These are phyloP conservation scores for Aplysina aerophoba DNA, from an alignment of 37 sponge, comb jelly and placozoan genomes.

Conservation along the genomic window DNA sequence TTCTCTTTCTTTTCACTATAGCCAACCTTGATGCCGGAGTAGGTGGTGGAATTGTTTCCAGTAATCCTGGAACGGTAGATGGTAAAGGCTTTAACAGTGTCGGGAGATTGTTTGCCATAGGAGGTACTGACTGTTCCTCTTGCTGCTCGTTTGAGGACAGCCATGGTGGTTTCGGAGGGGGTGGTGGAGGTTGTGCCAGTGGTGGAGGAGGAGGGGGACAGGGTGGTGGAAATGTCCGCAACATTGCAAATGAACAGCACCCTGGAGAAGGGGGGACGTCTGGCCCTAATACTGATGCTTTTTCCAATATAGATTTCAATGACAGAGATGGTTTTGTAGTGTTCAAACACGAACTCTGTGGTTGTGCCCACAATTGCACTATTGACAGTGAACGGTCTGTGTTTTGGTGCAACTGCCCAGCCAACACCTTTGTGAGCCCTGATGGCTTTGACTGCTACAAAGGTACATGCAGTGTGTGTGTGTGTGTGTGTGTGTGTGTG, in stretches of 20 bases:
- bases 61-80: not conserved
- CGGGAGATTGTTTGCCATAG: not conserved
- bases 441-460: slow-evolving; percentile 47
- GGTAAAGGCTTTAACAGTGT: not conserved
- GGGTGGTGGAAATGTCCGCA: not conserved
- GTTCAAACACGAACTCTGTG: slow-evolving; percentile 7
- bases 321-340: slow-evolving; percentile 2
- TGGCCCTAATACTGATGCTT: not conserved
- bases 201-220: slow-evolving; percentile 55
- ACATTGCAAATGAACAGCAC: not conserved
- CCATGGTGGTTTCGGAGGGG: slow-evolving; percentile 51
- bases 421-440: slow-evolving; percentile 21
- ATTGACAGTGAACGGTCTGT: not conserved
- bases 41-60: not conserved
- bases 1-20: not conserved
- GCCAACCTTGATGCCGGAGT: not conserved
- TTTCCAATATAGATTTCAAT: not conserved
- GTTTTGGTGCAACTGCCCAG: not conserved
- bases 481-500: not conserved
- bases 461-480: slow-evolving; percentile 18
- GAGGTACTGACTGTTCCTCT: not conserved
- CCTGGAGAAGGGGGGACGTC: slow-evolving; percentile 14
- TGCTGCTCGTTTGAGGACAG: not conserved
- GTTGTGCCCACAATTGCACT: slow-evolving; percentile 20
- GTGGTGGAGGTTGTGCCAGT: slow-evolving; percentile 52